Conservation (phyloP, 2,797 vertebrate genomes). For the Poliocrania exsul region DNA sequence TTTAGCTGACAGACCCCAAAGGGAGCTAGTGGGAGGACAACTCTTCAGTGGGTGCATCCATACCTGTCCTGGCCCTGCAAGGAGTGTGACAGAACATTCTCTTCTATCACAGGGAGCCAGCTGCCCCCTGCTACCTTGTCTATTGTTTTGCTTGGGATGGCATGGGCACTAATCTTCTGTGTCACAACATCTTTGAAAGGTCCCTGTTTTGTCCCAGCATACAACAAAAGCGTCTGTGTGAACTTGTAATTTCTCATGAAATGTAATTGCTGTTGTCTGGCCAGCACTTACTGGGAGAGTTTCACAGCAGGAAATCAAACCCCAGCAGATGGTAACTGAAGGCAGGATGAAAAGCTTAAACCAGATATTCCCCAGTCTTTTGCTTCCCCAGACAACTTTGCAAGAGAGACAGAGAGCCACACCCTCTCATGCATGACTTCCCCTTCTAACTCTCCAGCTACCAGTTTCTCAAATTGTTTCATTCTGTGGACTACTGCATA, state of each 20-base stretch:
- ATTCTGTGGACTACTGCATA: conserved; percentile 18
- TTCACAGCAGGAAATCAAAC: conserved; percentile 48
- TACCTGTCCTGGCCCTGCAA: background rate
- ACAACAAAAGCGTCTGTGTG: conserved; percentile 14
- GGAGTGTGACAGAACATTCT: background rate
- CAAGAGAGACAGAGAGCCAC: conserved; percentile 28
- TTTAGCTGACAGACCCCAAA: background rate
- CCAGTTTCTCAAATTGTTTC: conserved; percentile 33
- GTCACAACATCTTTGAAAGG: conserved; percentile 52
- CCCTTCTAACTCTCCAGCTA: conserved; percentile 18
- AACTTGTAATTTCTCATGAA: conserved; percentile 54
- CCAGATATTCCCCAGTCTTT: conserved; percentile 30
- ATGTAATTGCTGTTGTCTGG: conserved; percentile 56
- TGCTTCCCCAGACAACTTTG: conserved; percentile 41
- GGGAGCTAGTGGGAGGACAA: background rate
- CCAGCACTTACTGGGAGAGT: conserved; percentile 57
- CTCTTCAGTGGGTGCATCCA: background rate
- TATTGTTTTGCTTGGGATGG: background rate
- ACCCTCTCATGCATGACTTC: conserved; percentile 53
- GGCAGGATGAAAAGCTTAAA: conserved; percentile 59
- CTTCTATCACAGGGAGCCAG: background rate
- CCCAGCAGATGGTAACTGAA: conserved; percentile 46
- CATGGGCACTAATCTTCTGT: background rate
- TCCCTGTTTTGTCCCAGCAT: conserved; percentile 6
- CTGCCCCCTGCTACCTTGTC: background rate